Evolutionary conservation across 2,888 invertebrate genomes (phyloP).

Genomic region (Craniophora ligustri): DNA sequence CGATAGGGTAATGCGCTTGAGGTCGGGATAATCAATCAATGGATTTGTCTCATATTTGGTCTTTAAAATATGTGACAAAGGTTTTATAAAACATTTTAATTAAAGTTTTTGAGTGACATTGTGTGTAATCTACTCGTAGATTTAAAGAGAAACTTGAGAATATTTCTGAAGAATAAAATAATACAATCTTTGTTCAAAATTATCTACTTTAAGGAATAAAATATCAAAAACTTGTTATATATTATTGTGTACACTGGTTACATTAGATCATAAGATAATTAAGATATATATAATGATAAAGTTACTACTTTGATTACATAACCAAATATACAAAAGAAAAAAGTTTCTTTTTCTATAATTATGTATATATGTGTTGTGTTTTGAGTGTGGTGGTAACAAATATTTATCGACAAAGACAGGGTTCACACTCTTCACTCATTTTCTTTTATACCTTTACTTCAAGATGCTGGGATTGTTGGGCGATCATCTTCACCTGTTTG

Average conservation of each 20-base stretch:
- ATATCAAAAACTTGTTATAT: no score
- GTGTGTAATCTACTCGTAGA: no score
- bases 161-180: no score
- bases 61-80: conserved; percentile 12
- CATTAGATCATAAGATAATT: no score
- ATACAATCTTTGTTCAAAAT: no score
- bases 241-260: no score
- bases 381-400: conserved; percentile 28
- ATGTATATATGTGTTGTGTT: conserved; percentile 17
- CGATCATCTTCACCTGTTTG: conserved; percentile 76
- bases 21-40: conserved; percentile 3
- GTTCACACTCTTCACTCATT: conserved; percentile 18
- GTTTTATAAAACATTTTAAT: conserved; percentile 6
- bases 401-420: conserved; percentile 12
- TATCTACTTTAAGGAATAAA: no score
- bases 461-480: conserved; percentile 74
- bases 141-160: no score
- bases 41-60: conserved; percentile 19
- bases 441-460: conserved; percentile 78
- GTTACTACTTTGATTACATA: no score
- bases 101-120: no score
- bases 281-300: no score
- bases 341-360: no score
- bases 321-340: background rate
- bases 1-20: background rate